phyloP scores from a whole-genome alignment of 2,797 vertebrate species.

The Acanthurus lineatus region DNA sequence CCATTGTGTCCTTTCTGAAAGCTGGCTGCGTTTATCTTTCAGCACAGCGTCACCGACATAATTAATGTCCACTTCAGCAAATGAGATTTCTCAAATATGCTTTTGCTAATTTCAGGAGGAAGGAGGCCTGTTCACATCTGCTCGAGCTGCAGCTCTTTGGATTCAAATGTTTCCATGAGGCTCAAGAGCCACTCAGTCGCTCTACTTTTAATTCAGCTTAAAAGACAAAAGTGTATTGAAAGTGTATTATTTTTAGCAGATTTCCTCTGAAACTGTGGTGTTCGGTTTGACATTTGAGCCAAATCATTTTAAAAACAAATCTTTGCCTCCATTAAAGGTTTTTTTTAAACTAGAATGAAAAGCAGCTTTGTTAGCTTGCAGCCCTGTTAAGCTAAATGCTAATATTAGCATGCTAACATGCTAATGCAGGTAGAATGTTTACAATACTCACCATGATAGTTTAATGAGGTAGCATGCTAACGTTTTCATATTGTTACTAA shows the following conservation, averaged over 20 bases:
- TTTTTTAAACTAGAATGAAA: no score
- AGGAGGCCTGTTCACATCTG: slow-evolving; percentile 12
- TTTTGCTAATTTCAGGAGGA: background rate
- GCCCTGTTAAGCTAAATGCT: background rate
- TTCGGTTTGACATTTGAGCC: no score
- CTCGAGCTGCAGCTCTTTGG: slow-evolving; percentile 8
- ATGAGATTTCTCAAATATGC: slow-evolving; percentile 5
- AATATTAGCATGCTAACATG: background rate
- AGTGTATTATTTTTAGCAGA: background rate
- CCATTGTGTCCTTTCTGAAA: slow-evolving; percentile 20
- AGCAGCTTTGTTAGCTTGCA: background rate
- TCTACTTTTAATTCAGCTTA: background rate
- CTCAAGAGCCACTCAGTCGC: background rate
- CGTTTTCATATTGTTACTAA: background rate
- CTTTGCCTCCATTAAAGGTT: no score
- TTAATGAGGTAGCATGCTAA: background rate
- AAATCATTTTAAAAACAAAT: no score
- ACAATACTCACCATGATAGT: background rate
- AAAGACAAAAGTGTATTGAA: background rate
- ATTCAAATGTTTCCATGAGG: background rate
- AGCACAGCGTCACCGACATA: slow-evolving; percentile 1
- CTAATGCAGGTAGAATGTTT: background rate
- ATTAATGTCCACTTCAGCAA: slow-evolving; percentile 42
- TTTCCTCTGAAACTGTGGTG: background rate
- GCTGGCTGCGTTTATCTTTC: slow-evolving; percentile 27